Percentiles rank a stretch among this genome's conserved stretches.
Conservation (phyloP, 2,797 vertebrate species). For the Dendrocincla tyrannina region DNA sequence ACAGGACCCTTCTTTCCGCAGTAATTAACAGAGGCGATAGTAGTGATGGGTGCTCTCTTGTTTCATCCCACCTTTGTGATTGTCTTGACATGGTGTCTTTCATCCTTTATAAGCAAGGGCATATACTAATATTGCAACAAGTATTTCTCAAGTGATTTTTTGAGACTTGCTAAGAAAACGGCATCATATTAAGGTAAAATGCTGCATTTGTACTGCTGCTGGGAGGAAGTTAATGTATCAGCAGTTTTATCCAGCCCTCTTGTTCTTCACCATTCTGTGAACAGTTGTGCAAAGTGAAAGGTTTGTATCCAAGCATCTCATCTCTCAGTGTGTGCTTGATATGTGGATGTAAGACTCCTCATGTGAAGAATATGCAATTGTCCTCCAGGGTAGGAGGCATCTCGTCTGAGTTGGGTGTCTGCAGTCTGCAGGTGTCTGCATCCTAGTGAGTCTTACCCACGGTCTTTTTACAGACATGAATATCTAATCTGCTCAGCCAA, state of each 20-base stretch:
- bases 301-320: background rate
- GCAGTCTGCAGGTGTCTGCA: background rate
- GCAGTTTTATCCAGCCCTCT: background rate
- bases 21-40: background rate
- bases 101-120: background rate
- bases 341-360: background rate
- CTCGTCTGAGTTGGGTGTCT: background rate
- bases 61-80: background rate
- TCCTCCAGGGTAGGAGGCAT: background rate
- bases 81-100: background rate
- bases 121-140: background rate
- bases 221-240: background rate
- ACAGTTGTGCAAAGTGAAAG: background rate
- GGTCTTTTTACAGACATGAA: background rate
- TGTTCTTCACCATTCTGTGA: background rate
- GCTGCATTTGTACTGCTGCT: background rate
- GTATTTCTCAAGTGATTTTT: background rate
- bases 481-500: background rate
- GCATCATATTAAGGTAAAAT: background rate
- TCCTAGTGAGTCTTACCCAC: background rate
- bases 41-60: background rate
- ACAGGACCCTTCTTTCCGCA: background rate
- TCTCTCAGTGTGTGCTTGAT: background rate
- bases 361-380: accelerated
- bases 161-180: background rate